Base-by-base conservation (phyloP, 2,113 vertebrate genomes). In the Terrapene triunguis region DNA sequence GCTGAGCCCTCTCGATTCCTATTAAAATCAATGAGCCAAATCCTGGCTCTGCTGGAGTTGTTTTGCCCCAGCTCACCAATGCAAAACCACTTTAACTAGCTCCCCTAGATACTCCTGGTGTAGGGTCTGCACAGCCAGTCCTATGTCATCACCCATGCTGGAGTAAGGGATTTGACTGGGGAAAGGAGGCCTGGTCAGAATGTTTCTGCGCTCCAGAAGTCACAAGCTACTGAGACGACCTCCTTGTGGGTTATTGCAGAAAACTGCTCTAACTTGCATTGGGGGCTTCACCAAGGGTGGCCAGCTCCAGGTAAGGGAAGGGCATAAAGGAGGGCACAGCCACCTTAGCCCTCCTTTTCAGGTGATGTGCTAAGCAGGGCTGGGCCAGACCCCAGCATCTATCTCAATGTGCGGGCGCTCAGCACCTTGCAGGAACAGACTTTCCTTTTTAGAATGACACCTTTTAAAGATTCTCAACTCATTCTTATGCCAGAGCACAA, bases 401-500 rank as follows among this genome's bases (percentile, higher is more conserved):
- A 54, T 72, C 8, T 72, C 65, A 38, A 72, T 35, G 5, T 87
- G 85, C 86, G 42, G 80, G 25, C 32, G 2, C 54, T 85, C 57
- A 62, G 57, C 48, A 8, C 65, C 87, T 85, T 55, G 53, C 50
- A 94, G 65, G 90, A 76, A 85, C 87, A 92, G 35, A 5, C 57
- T 91, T 74, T 87, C 81, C 42, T 85, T 62, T 94, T 94, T 79
- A 82, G 95, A 93, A 85, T 72, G 38, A 62, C 55, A 55, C 86
- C 88, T 87, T 16, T 59, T 82, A 95, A 76, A 44, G 38, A n/a
- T 59, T 74, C 65, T 80, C 74, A 69, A 5, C 51, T 87, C 54
- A 88, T 44, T 54, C 12, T 21, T 32, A 3, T 92, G 93, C 89
- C 81, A 82, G 92, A 89, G 82, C 12, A 81, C 14, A 65, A 9